Conservation (phyloP, 2,888 invertebrate genomes). For the Drosophila quinaria region DNA sequence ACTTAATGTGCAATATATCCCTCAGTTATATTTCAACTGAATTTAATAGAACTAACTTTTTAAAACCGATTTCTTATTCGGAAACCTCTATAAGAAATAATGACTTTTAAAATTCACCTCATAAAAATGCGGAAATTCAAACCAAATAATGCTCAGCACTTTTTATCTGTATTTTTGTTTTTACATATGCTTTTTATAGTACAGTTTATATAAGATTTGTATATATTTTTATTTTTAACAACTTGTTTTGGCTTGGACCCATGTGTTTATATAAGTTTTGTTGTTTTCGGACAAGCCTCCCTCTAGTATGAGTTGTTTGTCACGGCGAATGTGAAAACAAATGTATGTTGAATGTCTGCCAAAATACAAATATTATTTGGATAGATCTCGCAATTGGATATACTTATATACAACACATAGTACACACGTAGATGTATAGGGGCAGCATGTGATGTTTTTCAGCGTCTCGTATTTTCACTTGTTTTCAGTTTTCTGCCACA, state of each 20-base stretch:
- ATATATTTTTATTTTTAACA: conserved; percentile 19
- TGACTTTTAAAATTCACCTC: neutral
- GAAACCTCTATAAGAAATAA: neutral
- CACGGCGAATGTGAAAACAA: conserved; percentile 26
- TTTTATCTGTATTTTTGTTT: neutral
- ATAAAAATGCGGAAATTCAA: conserved; percentile 16
- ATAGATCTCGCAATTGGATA: neutral
- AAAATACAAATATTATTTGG: conserved; percentile 19
- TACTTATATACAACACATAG: neutral
- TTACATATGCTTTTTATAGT: conserved; percentile 5
- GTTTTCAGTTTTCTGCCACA: conserved; percentile 26
- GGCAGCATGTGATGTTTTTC: neutral
- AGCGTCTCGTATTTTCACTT: conserved; percentile 18
- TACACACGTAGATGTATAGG: neutral
- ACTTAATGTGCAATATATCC: no score
- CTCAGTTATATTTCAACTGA: neutral
- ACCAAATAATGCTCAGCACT: conserved; percentile 9
- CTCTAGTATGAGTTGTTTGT: conserved; percentile 23
- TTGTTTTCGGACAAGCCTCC: conserved; percentile 42
- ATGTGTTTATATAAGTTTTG: conserved; percentile 32
- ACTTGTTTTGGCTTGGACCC: conserved; percentile 35
- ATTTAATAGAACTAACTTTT: neutral
- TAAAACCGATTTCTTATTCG: neutral
- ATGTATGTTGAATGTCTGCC: conserved; percentile 19
- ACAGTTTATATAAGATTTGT: conserved; percentile 9